Conservation (phyloP, 2,113 vertebrate genomes). For the Mohoua ochrocephala region DNA sequence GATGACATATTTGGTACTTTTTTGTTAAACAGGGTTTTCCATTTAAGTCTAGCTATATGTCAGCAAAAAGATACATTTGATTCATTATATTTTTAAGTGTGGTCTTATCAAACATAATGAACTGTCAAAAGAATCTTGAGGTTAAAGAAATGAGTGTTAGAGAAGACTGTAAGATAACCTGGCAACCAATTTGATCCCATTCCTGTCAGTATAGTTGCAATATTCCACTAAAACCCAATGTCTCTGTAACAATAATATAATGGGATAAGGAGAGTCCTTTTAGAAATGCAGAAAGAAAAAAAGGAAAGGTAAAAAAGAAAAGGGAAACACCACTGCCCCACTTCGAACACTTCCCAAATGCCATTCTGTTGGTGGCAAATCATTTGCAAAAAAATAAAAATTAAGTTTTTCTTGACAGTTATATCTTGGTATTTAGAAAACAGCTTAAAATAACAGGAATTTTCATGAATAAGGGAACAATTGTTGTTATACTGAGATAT, state of each 20-base stretch:
- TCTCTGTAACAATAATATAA: background rate
- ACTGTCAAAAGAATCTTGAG: background rate
- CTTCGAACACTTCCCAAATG: background rate
- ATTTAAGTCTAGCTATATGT: background rate
- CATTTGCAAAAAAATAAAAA: background rate
- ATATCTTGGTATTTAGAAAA: background rate
- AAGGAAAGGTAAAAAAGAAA: background rate
- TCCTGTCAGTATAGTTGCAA: background rate
- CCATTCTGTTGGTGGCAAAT: background rate
- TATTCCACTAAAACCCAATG: background rate
- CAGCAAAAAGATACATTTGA: background rate
- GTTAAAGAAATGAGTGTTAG: background rate
- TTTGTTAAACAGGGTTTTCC: background rate
- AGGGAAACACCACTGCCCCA: rapidly evolving
- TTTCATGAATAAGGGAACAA: background rate
- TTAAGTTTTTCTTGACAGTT: background rate
- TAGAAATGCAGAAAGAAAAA: background rate
- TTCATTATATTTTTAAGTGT: background rate
- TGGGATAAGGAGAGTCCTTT: background rate
- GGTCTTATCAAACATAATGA: background rate
- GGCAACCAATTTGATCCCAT: background rate
- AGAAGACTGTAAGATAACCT: background rate
- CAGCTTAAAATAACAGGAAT: background rate
- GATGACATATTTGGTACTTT: background rate
- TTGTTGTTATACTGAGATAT: background rate